A percentile compares a stretch with the other conserved stretches of the same genome.
These are phyloP conservation scores for Reticulitermes speratus DNA, from an alignment of 1,140 invertebrate genomes.

Conservation along the genomic window DNA sequence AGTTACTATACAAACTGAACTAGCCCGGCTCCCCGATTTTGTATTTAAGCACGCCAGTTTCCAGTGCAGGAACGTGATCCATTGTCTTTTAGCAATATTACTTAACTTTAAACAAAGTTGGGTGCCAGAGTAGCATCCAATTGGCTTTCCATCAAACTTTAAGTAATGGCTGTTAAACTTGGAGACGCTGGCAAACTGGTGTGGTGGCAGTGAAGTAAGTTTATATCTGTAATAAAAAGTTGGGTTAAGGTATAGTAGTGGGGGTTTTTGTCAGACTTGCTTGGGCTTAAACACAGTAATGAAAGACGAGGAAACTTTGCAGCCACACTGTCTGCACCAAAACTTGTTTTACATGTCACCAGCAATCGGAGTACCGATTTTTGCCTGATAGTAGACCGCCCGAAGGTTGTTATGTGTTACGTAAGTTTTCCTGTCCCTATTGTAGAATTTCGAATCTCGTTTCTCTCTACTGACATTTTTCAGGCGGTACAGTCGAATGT, in stretches of 20 bases:
- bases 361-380: too few species aligned
- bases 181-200: conserved; percentile 15
- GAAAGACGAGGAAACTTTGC: conserved; percentile 8
- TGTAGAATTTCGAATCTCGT: too few species aligned
- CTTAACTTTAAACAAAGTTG: conserved; percentile 25
- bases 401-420: too few species aligned
- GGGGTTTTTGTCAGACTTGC: conserved; percentile 9
- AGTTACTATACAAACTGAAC: too few species aligned
- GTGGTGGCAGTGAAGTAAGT: conserved; percentile 20
- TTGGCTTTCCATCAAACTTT: conserved; percentile 29
- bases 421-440: too few species aligned
- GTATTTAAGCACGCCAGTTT: background rate
- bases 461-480: too few species aligned
- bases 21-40: background rate
- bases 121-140: conserved; percentile 14
- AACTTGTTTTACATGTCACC: background rate
- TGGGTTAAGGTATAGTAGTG: background rate
- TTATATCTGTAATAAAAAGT: conserved; percentile 30
- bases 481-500: too few species aligned
- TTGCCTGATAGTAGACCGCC: too few species aligned
- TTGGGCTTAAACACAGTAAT: conserved; percentile 15
- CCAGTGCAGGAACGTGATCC: background rate
- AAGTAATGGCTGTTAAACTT: conserved; percentile 18
- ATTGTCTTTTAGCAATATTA: background rate
- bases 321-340: background rate